Conservation (phyloP, 23 tunicate species). For the Trididemnum clinides region DNA sequence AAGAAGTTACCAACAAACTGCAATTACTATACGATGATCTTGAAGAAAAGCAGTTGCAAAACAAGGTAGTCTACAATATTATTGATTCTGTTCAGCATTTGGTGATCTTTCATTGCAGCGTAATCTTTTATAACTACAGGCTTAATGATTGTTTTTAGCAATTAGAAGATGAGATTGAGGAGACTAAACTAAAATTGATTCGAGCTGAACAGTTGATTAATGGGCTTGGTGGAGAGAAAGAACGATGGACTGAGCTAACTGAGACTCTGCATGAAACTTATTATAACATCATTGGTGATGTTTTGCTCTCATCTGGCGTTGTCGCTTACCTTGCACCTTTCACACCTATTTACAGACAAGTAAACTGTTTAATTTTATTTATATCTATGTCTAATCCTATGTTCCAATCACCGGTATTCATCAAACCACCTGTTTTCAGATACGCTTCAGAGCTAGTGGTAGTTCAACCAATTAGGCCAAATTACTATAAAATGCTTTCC, state of each 20-base stretch:
- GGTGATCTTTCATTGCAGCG: too few relatives aligned
- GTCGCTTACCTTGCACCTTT: constrained; percentile 90
- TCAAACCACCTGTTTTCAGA: too few relatives aligned
- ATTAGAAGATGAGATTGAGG: constrained; percentile 79
- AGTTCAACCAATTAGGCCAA: too few relatives aligned
- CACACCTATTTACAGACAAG: constrained; percentile 78
- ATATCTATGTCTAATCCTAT: too few relatives aligned
- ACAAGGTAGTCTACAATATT: constrained; percentile 55
- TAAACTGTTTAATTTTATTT: too few relatives aligned
- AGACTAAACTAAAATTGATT: constrained; percentile 74
- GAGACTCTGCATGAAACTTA: constrained; percentile 76
- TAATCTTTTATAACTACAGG: too few relatives aligned
- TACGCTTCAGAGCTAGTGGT: too few relatives aligned
- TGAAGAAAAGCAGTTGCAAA: constrained; percentile 57
- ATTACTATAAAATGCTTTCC: too few relatives aligned
- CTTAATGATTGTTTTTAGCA: too few relatives aligned
- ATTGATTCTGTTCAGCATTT: too few relatives aligned
- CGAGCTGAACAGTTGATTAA: constrained; percentile 85
- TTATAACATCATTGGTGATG: constrained; percentile 88
- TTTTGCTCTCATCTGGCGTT: constrained; percentile 76
- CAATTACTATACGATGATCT: constrained; percentile 65
- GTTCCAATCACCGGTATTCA: too few relatives aligned
- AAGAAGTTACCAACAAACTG: constrained; percentile 70
- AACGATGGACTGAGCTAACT: constrained; percentile 79
- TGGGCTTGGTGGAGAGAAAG: constrained; percentile 91